Evolutionary conservation across 2,797 vertebrate genomes (phyloP).

Genomic region (Synaphobranchus kaupii): DNA sequence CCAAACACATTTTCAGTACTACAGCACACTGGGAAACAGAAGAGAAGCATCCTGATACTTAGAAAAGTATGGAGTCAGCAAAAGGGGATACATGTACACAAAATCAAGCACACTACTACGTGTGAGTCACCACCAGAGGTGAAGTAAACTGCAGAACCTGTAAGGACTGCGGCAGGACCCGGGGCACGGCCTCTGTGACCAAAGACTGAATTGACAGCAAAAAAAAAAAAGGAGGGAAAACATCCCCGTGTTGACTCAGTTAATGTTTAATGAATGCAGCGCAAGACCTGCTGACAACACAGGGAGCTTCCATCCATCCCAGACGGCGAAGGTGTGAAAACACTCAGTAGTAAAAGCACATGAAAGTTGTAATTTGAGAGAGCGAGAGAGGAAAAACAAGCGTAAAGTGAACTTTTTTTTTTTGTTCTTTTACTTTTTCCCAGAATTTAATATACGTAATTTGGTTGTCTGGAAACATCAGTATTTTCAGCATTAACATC

Average conservation of each 20-base stretch:
- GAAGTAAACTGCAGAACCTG: neutral
- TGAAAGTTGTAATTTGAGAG: neutral
- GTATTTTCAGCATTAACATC: neutral
- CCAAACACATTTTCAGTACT: neutral
- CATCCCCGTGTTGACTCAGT: neutral
- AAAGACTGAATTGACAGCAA: no score
- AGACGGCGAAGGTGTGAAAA: neutral
- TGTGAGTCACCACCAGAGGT: neutral
- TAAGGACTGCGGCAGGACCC: neutral
- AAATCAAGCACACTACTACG: neutral
- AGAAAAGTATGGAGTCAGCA: neutral
- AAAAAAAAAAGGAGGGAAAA: neutral
- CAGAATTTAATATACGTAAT: neutral
- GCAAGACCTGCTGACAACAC: neutral
- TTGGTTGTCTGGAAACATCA: neutral
- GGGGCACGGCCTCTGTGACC: neutral
- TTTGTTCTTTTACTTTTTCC: neutral
- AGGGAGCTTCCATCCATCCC: neutral
- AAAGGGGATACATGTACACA: neutral
- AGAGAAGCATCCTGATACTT: neutral
- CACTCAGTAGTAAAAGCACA: neutral
- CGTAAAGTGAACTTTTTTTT: no score
- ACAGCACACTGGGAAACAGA: neutral
- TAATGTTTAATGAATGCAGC: conserved; percentile 6
- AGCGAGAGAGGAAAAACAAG: neutral